Conservation (phyloP, 1,140 invertebrate species). For the Cephus cinctus region DNA sequence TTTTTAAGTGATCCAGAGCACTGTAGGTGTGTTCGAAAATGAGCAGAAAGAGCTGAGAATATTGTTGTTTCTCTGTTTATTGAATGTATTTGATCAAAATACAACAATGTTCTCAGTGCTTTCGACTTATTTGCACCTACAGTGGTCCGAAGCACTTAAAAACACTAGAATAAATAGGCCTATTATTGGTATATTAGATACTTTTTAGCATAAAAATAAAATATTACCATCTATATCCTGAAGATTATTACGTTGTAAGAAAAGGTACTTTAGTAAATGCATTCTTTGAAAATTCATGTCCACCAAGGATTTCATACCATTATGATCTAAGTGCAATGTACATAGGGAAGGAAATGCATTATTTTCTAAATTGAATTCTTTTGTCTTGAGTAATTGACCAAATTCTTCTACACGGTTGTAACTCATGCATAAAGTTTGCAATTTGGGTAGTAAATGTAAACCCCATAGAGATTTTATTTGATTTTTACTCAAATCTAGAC, state of each 20-base stretch:
- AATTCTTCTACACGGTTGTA: slow-evolving; percentile 24
- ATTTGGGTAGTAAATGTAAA: slow-evolving; percentile 17
- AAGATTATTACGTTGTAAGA: slow-evolving; percentile 24
- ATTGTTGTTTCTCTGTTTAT: too few species aligned
- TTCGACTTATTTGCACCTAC: too few species aligned
- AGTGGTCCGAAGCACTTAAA: too few species aligned
- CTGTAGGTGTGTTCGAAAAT: too few species aligned
- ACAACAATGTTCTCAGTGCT: too few species aligned
- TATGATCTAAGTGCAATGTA: slow-evolving; percentile 27
- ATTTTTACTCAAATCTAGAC: slow-evolving; percentile 30
- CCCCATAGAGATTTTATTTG: slow-evolving; percentile 22
- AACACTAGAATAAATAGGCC: too few species aligned
- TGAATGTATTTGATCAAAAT: too few species aligned
- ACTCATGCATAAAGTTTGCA: slow-evolving; percentile 27
- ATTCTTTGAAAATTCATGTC: slow-evolving; percentile 12
- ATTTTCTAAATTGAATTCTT: neutral
- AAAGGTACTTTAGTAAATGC: slow-evolving; percentile 23
- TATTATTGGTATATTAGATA: too few species aligned
- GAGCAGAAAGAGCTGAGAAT: too few species aligned
- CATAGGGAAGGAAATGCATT: slow-evolving; percentile 18
- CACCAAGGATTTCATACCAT: slow-evolving; percentile 22
- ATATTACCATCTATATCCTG: slow-evolving; percentile 19
- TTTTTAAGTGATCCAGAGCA: too few species aligned
- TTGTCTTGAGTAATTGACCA: neutral
- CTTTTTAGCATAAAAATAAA: neutral